Conservation (phyloP, 2,888 invertebrate genomes). For the Eueremaeus valkanovi region DNA sequence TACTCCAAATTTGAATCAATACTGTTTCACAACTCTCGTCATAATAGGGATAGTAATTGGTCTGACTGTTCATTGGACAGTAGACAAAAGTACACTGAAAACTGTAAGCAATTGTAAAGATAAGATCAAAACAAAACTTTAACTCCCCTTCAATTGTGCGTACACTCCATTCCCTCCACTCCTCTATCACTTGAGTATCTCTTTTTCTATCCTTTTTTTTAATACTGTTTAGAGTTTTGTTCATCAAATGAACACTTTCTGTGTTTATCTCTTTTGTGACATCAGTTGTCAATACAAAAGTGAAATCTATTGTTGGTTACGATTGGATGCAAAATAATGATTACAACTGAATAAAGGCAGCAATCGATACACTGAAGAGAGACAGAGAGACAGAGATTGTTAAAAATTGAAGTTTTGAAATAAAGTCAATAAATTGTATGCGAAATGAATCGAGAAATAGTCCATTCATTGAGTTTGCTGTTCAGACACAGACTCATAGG, state of each 20-base stretch:
- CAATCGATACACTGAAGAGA: background rate
- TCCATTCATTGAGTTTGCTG: background rate
- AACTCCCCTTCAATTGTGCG: too few relatives aligned
- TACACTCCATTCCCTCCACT: too few relatives aligned
- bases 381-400: background rate
- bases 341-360: background rate
- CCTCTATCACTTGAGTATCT: too few relatives aligned
- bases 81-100: too few relatives aligned
- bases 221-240: background rate
- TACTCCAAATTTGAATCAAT: too few relatives aligned
- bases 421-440: constrained; percentile 5
- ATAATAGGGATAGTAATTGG: too few relatives aligned
- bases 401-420: constrained; percentile 1
- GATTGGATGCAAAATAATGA: constrained; percentile 22
- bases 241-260: background rate
- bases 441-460: background rate
- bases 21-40: too few relatives aligned
- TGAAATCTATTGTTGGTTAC: constrained; percentile 6
- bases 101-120: too few relatives aligned
- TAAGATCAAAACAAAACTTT: too few relatives aligned
- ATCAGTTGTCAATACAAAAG: constrained; percentile 16
- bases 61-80: too few relatives aligned
- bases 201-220: background rate
- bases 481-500: background rate
- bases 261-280: constrained; percentile 6